Evolutionary conservation across 2,888 invertebrate genomes (phyloP), one percentile per base, ranked within the genome.

Genomic region (Aporophyla nigra): DNA sequence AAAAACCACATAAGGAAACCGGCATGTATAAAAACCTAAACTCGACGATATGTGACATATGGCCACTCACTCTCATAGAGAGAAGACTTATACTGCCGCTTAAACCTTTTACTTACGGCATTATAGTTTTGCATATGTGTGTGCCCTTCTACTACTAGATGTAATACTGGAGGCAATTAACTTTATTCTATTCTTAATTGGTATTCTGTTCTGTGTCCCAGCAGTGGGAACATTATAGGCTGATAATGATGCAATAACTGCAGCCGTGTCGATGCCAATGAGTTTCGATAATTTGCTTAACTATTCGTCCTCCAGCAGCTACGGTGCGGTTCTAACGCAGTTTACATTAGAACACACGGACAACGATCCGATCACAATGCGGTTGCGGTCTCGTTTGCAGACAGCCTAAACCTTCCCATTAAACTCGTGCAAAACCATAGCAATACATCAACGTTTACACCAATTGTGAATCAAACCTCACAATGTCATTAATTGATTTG

Each of bases 401-500:
- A 4, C 78, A 71, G 53, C 53, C 40, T 78, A 65, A 56, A 71
- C 65, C 58, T 65, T 43, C 59, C 6, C 27, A 59, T 33, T 71
- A 74, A 33, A 71, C 6, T 71, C 33, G 6, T 67, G 43, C 19
- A 40, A 68, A 72, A 49, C 69, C 74, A 67, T 67, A 73, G 51
- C 21, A 62, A 51, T 62, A 71, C 73, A 19, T 70, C 59, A 78
- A 62, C 62, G 56, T 74, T 68, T 66, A 69, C 74, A 65, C 61
- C 62, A 62, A 82, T 73, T 80, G 75, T 69, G 62, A 78, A 81
- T 74, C 76, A 86, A 78, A 76, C 56, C 77, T 65, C 76, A 62
- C 58, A 61, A 54, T 62, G 56, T 62, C 74, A 74, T 73, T 82
- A 80, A 86, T 80, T 74, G 86, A 86, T 86, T 84, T 82, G 63